Evolutionary conservation across 1,140 invertebrate genomes (phyloP), one percentile per base, ranked within the genome.

Genomic region (Phenacoccus solenopsis): DNA sequence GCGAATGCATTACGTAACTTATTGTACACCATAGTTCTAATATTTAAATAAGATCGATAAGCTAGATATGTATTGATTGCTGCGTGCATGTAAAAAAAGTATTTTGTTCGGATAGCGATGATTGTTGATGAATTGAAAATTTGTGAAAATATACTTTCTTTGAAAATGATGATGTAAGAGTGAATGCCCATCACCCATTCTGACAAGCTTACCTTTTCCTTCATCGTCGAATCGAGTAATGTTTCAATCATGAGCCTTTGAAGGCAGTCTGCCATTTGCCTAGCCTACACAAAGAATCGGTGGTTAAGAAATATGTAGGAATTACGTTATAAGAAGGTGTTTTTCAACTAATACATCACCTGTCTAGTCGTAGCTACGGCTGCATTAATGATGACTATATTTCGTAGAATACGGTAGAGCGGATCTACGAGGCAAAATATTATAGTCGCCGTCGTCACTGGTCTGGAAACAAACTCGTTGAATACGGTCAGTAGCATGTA

Each of bases 171-270:
- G 38, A 49, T 49, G 38, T 16, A 49, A 49, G 20, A 32, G 16
- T 49, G 38, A 49, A 49, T n/a, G n/a, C n/a, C n/a, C n/a, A n/a
- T n/a, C n/a, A n/a, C n/a, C n/a, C n/a, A n/a, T n/a, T n/a, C n/a
- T n/a, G n/a, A 49, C 38, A 5, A 64, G 25, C 59, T 24, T 16
- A 64, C 59, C 25, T 64, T 64, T 27, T 64, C 59, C 25, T 27
- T 64, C 2, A 27, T 64, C 12, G 5, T 24, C 1, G 25, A 24
- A 24, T 64, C 25, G 2, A 64, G 21, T 25, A 27, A 64, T 22
- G 59, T 64, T 27, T 64, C 59, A 27, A 64, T 64, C 59, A 64
- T 25, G 20, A 64, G 20, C 59, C 59, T 64, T 64, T 64, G 59
- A 20, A 64, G 20, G 25, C 59, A 64, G 25, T 64, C 25, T 3